Conservation (phyloP, 2,113 vertebrate genomes). For the Stegostoma tigrinum region DNA sequence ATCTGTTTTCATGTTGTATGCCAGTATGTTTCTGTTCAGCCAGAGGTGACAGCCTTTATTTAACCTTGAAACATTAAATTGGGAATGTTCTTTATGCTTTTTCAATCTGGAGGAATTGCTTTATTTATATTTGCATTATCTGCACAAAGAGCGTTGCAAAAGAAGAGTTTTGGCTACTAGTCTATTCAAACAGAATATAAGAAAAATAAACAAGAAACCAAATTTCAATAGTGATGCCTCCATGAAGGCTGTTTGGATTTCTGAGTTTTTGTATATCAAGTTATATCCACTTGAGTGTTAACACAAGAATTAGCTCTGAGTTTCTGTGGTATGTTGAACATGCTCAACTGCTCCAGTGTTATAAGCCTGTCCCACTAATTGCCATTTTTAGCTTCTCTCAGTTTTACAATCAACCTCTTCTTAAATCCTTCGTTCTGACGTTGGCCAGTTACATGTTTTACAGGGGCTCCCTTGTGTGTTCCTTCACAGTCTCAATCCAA, state of each 20-base stretch:
- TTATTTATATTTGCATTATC: neutral
- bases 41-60: too few relatives aligned
- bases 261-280: neutral
- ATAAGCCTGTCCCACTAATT: neutral
- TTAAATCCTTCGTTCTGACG: neutral
- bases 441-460: neutral
- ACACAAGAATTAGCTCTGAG: neutral
- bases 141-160: neutral
- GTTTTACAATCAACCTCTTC: neutral
- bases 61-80: too few relatives aligned
- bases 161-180: neutral
- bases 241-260: neutral
- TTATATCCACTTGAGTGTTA: neutral
- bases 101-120: neutral
- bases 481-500: neutral
- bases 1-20: too few relatives aligned
- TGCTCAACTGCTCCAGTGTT: neutral
- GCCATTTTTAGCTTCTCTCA: neutral
- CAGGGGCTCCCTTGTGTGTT: too few relatives aligned
- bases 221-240: conserved; percentile 20
- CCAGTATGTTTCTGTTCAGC: too few relatives aligned
- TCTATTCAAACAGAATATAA: neutral
- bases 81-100: neutral
- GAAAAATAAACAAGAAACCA: conserved; percentile 36
- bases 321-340: neutral